Conservation (phyloP, 2,797 vertebrate species). For the Kryptolebias ocellatus region DNA sequence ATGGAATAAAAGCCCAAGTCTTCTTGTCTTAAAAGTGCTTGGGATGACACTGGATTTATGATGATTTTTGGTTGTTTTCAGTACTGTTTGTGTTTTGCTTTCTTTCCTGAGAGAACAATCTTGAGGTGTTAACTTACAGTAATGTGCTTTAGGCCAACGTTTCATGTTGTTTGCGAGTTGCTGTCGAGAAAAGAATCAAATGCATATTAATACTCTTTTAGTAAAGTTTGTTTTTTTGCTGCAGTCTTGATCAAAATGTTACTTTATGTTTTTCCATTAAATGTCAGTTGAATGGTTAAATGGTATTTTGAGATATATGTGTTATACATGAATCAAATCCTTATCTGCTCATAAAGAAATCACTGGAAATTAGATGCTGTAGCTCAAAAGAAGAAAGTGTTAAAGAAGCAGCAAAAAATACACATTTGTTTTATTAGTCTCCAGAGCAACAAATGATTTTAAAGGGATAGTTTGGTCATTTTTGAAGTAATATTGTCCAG, state of each 20-base stretch:
- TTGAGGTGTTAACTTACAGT: constrained; percentile 2
- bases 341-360: too few relatives aligned
- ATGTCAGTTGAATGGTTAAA: constrained; percentile 11
- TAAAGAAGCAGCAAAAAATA: too few relatives aligned
- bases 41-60: constrained; percentile 7
- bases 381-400: too few relatives aligned
- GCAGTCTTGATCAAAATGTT: constrained; percentile 25
- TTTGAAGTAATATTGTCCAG: too few relatives aligned
- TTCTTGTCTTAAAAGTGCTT: constrained; percentile 31
- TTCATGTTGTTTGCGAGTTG: constrained; percentile 16
- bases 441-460: too few relatives aligned
- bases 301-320: too few relatives aligned
- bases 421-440: too few relatives aligned
- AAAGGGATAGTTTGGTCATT: too few relatives aligned
- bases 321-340: too few relatives aligned
- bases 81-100: constrained; percentile 2
- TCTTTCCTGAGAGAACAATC: background rate
- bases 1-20: background rate
- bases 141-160: background rate
- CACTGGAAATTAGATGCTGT: constrained; percentile 11
- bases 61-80: constrained; percentile 2
- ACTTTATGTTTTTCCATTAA: constrained; percentile 56
- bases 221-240: constrained; percentile 56
- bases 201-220: constrained; percentile 34
- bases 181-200: constrained; percentile 29